phyloP scores from a whole-genome alignment of 2,113 vertebrate genomes.

The Podarcis cretensis region DNA sequence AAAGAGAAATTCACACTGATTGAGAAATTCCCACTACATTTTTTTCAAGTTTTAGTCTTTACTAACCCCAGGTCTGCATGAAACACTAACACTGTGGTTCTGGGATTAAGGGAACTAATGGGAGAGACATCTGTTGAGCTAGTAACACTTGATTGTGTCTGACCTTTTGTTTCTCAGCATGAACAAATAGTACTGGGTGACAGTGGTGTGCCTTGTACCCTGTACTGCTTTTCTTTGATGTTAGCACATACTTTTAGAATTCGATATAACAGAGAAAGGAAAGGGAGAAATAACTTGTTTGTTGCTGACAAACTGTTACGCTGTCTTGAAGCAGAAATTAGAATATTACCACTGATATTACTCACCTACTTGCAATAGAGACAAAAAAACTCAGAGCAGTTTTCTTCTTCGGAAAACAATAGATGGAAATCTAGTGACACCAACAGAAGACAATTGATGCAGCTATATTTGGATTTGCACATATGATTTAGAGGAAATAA shows the following conservation, averaged over 20 bases:
- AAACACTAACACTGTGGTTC: conserved; percentile 82
- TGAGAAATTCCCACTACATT: conserved; percentile 77
- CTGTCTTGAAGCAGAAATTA: conserved; percentile 42
- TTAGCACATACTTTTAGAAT: conserved; percentile 65
- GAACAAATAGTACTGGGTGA: conserved; percentile 76
- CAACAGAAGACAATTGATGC: neutral
- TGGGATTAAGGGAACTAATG: conserved; percentile 80
- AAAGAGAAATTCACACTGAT: conserved; percentile 69
- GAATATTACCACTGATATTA: conserved; percentile 48
- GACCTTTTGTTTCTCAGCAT: conserved; percentile 83
- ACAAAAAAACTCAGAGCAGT: neutral
- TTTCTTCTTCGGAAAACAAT: conserved; percentile 1
- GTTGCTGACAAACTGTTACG: conserved; percentile 50
- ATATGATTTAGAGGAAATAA: conserved; percentile 3
- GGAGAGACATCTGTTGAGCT: conserved; percentile 70
- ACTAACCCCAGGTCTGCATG: conserved; percentile 84
- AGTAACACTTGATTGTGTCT: conserved; percentile 76
- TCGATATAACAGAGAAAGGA: conserved; percentile 60
- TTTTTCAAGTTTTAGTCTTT: conserved; percentile 76
- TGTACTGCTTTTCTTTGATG: conserved; percentile 75
- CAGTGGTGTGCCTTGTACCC: conserved; percentile 77
- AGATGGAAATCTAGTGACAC: conserved; percentile 17
- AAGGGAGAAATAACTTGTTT: conserved; percentile 62
- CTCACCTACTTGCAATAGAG: conserved; percentile 36
- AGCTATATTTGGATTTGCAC: conserved; percentile 36